These are phyloP conservation scores for Cheilosia pagana DNA, from an alignment of 2,888 invertebrate species.

Conservation along the genomic window DNA sequence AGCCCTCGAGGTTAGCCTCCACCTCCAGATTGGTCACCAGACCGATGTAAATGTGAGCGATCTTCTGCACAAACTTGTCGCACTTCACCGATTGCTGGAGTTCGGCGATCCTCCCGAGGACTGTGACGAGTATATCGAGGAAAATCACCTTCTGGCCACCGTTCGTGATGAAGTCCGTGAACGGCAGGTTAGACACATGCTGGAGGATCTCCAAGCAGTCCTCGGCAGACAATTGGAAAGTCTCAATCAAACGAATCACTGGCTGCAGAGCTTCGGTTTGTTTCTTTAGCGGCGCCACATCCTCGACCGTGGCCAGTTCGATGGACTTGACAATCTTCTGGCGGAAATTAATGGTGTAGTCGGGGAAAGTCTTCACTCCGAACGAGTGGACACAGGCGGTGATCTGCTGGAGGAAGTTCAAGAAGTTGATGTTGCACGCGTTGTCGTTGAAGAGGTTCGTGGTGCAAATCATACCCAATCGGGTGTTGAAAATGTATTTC, in stretches of 20 bases:
- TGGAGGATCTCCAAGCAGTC: conserved; percentile 80
- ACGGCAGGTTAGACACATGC: conserved; percentile 81
- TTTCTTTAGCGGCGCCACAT: conserved; percentile 46
- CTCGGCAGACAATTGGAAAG: conserved; percentile 78
- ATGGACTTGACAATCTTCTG: conserved; percentile 80
- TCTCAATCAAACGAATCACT: conserved; percentile 78
- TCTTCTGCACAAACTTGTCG: conserved; percentile 82
- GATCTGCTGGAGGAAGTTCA: conserved; percentile 78
- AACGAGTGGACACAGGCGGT: conserved; percentile 78
- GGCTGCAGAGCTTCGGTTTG: conserved; percentile 76
- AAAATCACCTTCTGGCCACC: conserved; percentile 83
- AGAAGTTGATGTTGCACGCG: conserved; percentile 77
- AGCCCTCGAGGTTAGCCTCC: conserved; percentile 84
- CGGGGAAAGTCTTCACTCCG: conserved; percentile 75
- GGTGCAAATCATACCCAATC: conserved; percentile 78
- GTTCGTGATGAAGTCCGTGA: conserved; percentile 79
- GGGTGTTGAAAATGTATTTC: conserved; percentile 81
- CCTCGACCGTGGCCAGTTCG: conserved; percentile 76
- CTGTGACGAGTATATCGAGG: conserved; percentile 84
- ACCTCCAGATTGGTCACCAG: conserved; percentile 83
- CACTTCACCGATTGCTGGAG: conserved; percentile 78
- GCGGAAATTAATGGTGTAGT: conserved; percentile 79
- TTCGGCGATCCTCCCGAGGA: conserved; percentile 84
- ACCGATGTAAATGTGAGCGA: conserved; percentile 83
- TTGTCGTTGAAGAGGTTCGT: conserved; percentile 78